Conservation (phyloP, 2,113 vertebrate genomes). For the Chaetodon trifascialis region DNA sequence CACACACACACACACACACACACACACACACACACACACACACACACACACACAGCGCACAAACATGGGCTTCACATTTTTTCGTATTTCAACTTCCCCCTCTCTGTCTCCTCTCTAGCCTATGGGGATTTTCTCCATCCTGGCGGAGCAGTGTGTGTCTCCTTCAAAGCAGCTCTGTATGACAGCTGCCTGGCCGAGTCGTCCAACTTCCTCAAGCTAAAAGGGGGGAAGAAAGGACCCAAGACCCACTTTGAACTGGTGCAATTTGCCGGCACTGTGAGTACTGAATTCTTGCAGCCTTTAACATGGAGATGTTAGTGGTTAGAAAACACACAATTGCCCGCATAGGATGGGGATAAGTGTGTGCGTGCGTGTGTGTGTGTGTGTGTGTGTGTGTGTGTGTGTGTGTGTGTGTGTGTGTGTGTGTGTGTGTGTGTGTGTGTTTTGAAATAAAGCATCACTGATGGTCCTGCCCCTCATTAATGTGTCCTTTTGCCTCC, state of each 20-base stretch:
- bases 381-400: too few relatives aligned
- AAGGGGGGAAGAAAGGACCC: slow-evolving; percentile 77
- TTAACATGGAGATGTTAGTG: background rate
- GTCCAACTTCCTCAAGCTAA: slow-evolving; percentile 84
- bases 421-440: too few relatives aligned
- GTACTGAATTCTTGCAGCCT: slow-evolving; percentile 5
- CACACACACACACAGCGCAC: background rate
- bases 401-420: too few relatives aligned
- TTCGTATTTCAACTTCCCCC: background rate
- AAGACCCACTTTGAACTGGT: slow-evolving; percentile 84
- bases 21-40: slow-evolving; percentile 4
- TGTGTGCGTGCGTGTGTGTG: too few relatives aligned
- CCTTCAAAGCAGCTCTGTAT: slow-evolving; percentile 77
- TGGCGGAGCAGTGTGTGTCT: slow-evolving; percentile 80
- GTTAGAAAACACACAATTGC: background rate
- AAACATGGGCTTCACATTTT: background rate
- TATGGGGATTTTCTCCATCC: slow-evolving; percentile 78
- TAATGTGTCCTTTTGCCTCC: background rate
- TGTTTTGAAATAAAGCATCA: too few relatives aligned
- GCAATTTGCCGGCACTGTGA: slow-evolving; percentile 86
- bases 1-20: background rate
- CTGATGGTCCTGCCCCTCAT: background rate
- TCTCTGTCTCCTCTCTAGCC: slow-evolving; percentile 55
- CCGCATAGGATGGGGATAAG: too few relatives aligned
- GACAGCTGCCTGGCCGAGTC: slow-evolving; percentile 81